Evolutionary conservation across 2,113 vertebrate species (phyloP), one percentile per base, ranked within the genome.

Genomic region (Cebidichthys violaceus): DNA sequence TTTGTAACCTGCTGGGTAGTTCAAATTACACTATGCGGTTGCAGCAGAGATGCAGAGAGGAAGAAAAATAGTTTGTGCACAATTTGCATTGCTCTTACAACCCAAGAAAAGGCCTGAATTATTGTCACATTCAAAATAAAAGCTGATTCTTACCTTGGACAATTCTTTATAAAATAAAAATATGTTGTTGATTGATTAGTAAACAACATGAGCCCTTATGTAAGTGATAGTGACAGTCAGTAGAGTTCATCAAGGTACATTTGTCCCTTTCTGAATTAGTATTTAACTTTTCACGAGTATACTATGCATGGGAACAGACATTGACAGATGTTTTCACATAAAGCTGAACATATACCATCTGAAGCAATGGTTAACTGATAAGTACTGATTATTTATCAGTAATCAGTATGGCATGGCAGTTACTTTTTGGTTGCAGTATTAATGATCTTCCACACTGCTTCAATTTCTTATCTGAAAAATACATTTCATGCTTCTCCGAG

Each of bases 401-500:
- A 15, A 50, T 74, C 29, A 47, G 59, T 6, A 29, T 20, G 20
- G n/a, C 37, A 27, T 41, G 4, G 4, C 39, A 9, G 24, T 14
- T 43, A 29, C 39, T 22, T 11, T 70, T 55, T 57, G 6, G n/a
- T 71, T 64, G 55, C 13, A 17, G 6, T 65, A 64, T 45, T 45
- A 70, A 61, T 82, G 24, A 69, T 33, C 55, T 47, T 5, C 22
- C 43, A 27, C 27, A 18, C n/a, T 47, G n/a, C 18, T 54, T 17
- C 11, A 33, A 20, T 47, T 45, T 62, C 47, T 61, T 66, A 70
- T 70, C 70, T 70, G 6, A 43, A 57, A 47, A 74, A 47, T 35
- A 41, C 45, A 86, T 68, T 14, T 2, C 54, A 64, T 45, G 55
- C 57, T 75, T n/a, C 39, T 47, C 9, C 22, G 5, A 52, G 43